Evolutionary conservation across 2,113 vertebrate species (phyloP).

Genomic region (Taurulus bubalis): DNA sequence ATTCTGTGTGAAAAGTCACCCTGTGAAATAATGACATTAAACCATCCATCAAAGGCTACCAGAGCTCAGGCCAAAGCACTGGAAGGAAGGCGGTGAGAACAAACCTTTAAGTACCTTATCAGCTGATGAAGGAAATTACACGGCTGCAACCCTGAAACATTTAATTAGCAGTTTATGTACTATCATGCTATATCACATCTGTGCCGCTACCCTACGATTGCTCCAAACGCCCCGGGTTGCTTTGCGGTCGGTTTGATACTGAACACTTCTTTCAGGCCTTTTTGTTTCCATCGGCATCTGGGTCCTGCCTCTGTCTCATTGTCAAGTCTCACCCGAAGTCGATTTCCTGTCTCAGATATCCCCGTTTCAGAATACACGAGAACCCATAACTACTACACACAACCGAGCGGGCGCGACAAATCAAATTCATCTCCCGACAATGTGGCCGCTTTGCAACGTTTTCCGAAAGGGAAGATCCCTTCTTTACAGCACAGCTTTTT

Average conservation of each 20-base stretch:
- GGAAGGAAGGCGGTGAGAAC: slow-evolving; percentile 52
- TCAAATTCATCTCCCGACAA: slow-evolving; percentile 52
- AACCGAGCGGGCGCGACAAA: slow-evolving; percentile 54
- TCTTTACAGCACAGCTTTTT: slow-evolving; percentile 51
- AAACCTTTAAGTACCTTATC: slow-evolving; percentile 75
- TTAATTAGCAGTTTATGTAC: slow-evolving; percentile 76
- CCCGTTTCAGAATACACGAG: slow-evolving; percentile 50
- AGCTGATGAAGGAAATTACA: slow-evolving; percentile 73
- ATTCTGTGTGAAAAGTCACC: slow-evolving; percentile 61
- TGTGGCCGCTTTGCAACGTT: slow-evolving; percentile 47
- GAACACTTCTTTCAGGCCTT: slow-evolving; percentile 43
- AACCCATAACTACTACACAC: slow-evolving; percentile 31
- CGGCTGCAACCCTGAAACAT: slow-evolving; percentile 71
- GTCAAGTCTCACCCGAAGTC: slow-evolving; percentile 38
- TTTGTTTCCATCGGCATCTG: slow-evolving; percentile 55
- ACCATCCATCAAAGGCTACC: slow-evolving; percentile 71
- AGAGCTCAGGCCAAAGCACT: slow-evolving; percentile 63
- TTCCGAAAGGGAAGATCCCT: slow-evolving; percentile 54
- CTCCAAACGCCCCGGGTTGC: slow-evolving; percentile 45
- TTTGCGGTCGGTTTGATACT: slow-evolving; percentile 52
- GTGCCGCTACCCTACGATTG: slow-evolving; percentile 49
- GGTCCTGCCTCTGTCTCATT: slow-evolving; percentile 48
- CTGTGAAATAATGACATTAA: slow-evolving; percentile 54
- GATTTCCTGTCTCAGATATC: slow-evolving; percentile 42
- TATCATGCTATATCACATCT: slow-evolving; percentile 66